Evolutionary conservation across 2,888 invertebrate genomes (phyloP), one percentile per base, ranked within the genome.

Genomic region (Oligia latruncula): DNA sequence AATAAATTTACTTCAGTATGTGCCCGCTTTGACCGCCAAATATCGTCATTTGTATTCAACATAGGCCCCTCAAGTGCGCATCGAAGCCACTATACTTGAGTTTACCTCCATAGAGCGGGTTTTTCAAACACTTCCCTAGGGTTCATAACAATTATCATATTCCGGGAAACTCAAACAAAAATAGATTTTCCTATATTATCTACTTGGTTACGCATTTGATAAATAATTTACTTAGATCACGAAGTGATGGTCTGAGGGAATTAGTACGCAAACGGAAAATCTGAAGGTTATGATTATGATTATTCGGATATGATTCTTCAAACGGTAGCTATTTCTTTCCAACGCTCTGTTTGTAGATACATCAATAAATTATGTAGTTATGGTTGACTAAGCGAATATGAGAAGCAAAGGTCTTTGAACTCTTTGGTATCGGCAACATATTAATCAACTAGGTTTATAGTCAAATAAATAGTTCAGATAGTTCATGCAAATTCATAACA

Each of bases 31-130:
- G 94, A 95, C 95, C 94, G 95, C 93, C 95, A 95, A 95, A 95
- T 95, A 93, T 93, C 90, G 92, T 93, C 88, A 94, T 95, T 95
- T 94, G 93, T 95, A 95, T 95, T 95, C 95, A 90, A 89, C 87
- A 83, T 79, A 87, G 88, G 85, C 80, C 85, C 83, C 82, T 88
- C 88, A 89, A 91, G 90, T 90, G 89, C 90, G 92, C 91, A 89
- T 90, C 87, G 90, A 90, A 92, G 90, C 90, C 80, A 89, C 90
- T 90, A 90, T 90, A 90, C 90, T 92, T 90, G 90, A 89, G 89
- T 90, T 91, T 91, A 90, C 90, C 92, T 88, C 86, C 85, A 85
- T 85, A 29, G 82, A 80, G 84, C 84, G 82, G 78, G 78, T 82
- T 89, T 89, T 89, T 83, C 72, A 73, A 84, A 85, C 68, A 76